Conservation (phyloP, 2,888 invertebrate genomes). For the Cerastis rubricosa region DNA sequence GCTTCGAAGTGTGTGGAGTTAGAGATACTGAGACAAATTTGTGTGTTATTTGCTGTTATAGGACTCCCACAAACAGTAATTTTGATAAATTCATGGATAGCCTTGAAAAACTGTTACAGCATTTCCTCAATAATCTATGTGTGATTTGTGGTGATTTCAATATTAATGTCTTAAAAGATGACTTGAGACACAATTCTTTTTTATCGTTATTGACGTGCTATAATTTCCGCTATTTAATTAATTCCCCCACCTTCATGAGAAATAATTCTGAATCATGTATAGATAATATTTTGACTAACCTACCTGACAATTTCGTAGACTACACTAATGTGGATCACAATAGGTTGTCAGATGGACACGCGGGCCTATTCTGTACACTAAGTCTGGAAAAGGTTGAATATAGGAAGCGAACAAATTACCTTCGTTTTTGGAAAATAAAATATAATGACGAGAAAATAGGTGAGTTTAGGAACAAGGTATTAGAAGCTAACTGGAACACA, state of each 20-base stretch:
- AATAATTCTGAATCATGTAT: background rate
- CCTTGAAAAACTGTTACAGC: background rate
- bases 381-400: background rate
- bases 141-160: background rate
- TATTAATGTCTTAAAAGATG: background rate
- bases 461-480: no score
- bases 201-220: background rate
- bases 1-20: background rate
- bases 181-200: background rate
- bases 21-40: background rate
- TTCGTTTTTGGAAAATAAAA: background rate
- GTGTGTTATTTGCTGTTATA: background rate
- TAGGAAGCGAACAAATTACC: no score
- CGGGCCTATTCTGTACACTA: background rate
- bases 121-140: background rate
- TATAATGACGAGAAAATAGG: no score
- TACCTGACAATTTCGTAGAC: background rate
- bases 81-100: background rate
- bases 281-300: background rate
- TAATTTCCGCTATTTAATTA: background rate
- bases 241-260: background rate
- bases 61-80: background rate
- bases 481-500: no score
- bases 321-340: background rate
- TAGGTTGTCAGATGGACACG: background rate